Conservation (phyloP, 2,888 invertebrate genomes). For the Choreutis nemorana region DNA sequence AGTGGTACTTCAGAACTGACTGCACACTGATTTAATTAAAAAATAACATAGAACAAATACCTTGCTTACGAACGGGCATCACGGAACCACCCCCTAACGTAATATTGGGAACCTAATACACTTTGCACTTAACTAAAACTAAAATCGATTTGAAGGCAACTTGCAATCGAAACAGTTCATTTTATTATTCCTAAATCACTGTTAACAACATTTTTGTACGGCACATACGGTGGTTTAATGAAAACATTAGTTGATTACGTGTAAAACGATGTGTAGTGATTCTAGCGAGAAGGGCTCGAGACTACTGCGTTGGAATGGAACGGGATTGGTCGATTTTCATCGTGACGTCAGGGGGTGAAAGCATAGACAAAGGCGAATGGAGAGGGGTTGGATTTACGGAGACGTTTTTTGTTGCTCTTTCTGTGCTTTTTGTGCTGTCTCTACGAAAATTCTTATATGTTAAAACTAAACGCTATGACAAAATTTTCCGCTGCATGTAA, state of each 20-base stretch:
- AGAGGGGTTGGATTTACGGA: conserved; percentile 30
- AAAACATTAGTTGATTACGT: conserved; percentile 53
- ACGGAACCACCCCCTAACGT: conserved; percentile 62
- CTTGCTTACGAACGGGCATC: conserved; percentile 82
- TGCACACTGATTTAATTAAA: conserved; percentile 15
- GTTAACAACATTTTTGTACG: conserved; percentile 34
- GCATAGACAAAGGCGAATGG: conserved; percentile 51
- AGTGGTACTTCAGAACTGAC: conserved; percentile 8
- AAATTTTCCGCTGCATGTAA: no score
- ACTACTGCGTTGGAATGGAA: conserved; percentile 56
- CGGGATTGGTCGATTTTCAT: conserved; percentile 71
- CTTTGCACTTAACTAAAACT: conserved; percentile 37
- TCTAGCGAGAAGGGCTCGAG: conserved; percentile 47
- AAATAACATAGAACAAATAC: conserved; percentile 55
- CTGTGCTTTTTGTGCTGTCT: no score
- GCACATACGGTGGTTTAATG: conserved; percentile 44
- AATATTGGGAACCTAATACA: conserved; percentile 42
- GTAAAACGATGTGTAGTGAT: conserved; percentile 45
- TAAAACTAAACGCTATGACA: no score
- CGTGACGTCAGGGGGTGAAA: conserved; percentile 68
- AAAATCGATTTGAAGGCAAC: conserved; percentile 38
- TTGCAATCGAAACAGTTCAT: conserved; percentile 30
- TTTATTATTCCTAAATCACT: conserved; percentile 46
- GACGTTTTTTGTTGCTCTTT: no score
- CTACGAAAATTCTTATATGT: no score